Base-by-base conservation (phyloP, 2,113 vertebrate species). In the Heterocephalus glaber region DNA sequence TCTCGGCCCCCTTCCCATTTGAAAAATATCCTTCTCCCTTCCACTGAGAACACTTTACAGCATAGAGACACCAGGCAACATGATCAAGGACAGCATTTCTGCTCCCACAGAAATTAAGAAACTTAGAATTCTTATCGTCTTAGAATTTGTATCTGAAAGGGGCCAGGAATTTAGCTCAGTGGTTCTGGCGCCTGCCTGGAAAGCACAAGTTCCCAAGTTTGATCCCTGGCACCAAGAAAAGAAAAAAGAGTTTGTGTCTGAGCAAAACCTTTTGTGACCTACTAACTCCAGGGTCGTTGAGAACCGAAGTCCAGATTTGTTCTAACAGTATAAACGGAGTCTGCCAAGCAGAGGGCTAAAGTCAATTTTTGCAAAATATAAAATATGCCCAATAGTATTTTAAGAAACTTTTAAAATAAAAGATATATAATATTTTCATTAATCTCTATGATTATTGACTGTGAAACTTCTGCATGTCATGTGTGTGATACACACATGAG, bases 81-180 rank as follows among this genome's bases (percentile, higher is more conserved):
- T n/a, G 66, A 68, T 30, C 19, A 9, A 19, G 66, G 7, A 89
- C 80, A 94, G 58, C 41, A 81, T 61, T 94, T 92, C 65, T 89
- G 30, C n/a, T 97, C 30, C 80, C 81, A 68, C 24, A 86, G 58
- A 66, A 8, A 58, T 94, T 85, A 74, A 58, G 85, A 74, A 65
- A 10, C 52, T 94, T 89, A 35, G 52, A 41, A 58, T 54, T 72
- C 26, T 66, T 86, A 24, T 79, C 17, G 1, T 83, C 65, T 94
- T 85, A n/a, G n/a, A n/a, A n/a, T n/a, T n/a, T n/a, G n/a, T n/a
- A n/a, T n/a, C n/a, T n/a, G n/a, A n/a, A n/a, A n/a, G n/a, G n/a
- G n/a, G n/a, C n/a, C n/a, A n/a, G n/a, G n/a, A n/a, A n/a, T n/a
- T n/a, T n/a, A n/a, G n/a, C n/a, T n/a, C n/a, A n/a, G n/a, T n/a